Evolutionary conservation across 1,140 invertebrate species (phyloP), one percentile per base, ranked within the genome.

Genomic region (Palaemon carinicauda): DNA sequence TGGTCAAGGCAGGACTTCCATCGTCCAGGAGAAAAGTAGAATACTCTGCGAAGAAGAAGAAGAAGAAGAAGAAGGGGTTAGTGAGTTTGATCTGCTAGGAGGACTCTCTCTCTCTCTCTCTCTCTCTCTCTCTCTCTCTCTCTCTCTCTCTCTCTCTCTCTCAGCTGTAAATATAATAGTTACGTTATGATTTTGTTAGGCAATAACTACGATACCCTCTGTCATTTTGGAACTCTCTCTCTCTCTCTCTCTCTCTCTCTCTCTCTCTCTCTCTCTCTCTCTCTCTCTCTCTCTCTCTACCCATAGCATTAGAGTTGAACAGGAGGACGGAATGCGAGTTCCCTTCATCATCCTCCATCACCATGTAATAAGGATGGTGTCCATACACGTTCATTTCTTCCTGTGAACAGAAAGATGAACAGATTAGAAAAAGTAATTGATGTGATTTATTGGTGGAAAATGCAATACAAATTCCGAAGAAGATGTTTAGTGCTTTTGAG

Each of bases 281-380:
- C 19, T 24, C 56, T 60, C 2, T 24, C 4, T 14, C 3, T 69
- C 65, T 5, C 7, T 10, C 41, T 60, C 50, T 24, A 89, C 88
- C 88, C 91, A 92, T 92, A 7, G 93, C 92, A 90, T 93, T 93
- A 82, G 91, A 92, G 90, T 93, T 93, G 9, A 92, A 90, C 50
- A 93, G 89, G 0, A 92, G 89, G 17, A 93, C 92, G 0, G 91
- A 91, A 84, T 93, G 92, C 0, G 91, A 90, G 77, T 91, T 91
- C 1, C 92, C 92, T 71, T 89, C 56, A 74, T 92, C 91, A 50
- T 92, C 90, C 88, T 94, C 93, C 10, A 94, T 78, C 60, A 91
- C 92, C 69, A 92, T 92, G 89, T 93, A 94, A 88, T 93, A 93
- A n/a, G 93, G 93, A 85, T 94, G 93, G 19, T 93, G 92, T 51